Percentiles rank a stretch among this genome's conserved stretches.
These are phyloP conservation scores for Gnatocerus cornutus DNA, from an alignment of 2,888 invertebrate genomes.

Conservation along the genomic window DNA sequence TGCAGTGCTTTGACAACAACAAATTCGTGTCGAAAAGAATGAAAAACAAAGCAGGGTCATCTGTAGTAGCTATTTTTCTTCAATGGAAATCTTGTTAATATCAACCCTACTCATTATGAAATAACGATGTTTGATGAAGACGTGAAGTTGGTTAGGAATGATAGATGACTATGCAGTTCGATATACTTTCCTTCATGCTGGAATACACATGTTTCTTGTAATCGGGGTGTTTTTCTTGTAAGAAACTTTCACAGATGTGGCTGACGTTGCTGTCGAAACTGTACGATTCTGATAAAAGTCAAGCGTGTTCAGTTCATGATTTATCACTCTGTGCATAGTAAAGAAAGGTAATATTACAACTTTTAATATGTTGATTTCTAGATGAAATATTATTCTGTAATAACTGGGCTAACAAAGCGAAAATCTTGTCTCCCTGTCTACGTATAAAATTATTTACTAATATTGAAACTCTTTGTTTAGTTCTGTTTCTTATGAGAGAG, in stretches of 20 bases:
- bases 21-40: slow-evolving; percentile 19
- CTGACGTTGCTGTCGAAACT: slow-evolving; percentile 20
- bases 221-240: slow-evolving; percentile 28
- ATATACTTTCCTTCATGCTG: slow-evolving; percentile 24
- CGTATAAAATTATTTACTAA: too few relatives aligned
- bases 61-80: background rate
- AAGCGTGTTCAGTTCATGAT: slow-evolving; percentile 10
- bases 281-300: slow-evolving; percentile 18
- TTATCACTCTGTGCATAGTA: background rate
- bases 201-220: slow-evolving; percentile 14
- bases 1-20: slow-evolving; percentile 33
- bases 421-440: too few relatives aligned
- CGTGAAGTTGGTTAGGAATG: slow-evolving; percentile 25
- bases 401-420: too few relatives aligned
- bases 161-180: slow-evolving; percentile 28
- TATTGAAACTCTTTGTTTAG: too few relatives aligned
- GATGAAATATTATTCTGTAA: too few relatives aligned
- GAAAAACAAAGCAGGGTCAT: slow-evolving; percentile 10
- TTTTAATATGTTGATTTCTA: too few relatives aligned
- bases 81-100: slow-evolving; percentile 11
- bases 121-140: slow-evolving; percentile 34
- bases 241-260: slow-evolving; percentile 13
- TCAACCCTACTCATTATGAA: slow-evolving; percentile 20
- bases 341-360: too few relatives aligned
- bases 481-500: too few relatives aligned